Evolutionary conservation across 1,140 invertebrate species (phyloP).

Genomic region (Oryctes rhinoceros): DNA sequence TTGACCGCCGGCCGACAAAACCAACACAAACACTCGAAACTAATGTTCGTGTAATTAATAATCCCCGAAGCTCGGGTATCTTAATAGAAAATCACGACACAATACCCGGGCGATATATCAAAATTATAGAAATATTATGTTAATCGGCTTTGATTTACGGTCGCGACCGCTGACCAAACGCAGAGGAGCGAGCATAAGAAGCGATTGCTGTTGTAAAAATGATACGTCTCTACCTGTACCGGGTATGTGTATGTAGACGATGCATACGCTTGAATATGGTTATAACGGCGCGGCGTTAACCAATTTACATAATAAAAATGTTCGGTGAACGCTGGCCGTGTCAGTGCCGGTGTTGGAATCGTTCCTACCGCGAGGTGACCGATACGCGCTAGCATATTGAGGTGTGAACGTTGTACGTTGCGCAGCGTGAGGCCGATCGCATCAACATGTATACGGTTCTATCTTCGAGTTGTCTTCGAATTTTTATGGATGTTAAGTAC

Average conservation of each 20-base stretch:
- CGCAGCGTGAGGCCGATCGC: slow-evolving; percentile 16
- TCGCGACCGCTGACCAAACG: neutral
- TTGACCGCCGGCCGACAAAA: slow-evolving; percentile 18
- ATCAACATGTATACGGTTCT: slow-evolving; percentile 4
- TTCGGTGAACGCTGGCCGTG: neutral
- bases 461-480: neutral
- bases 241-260: neutral
- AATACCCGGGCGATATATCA: slow-evolving; percentile 27
- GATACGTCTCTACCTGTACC: neutral
- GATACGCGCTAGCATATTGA: neutral
- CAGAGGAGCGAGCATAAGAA: neutral
- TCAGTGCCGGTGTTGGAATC: slow-evolving; percentile 19
- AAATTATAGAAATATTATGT: slow-evolving; percentile 36
- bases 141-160: slow-evolving; percentile 21
- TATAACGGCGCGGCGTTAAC: neutral
- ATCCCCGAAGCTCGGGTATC: slow-evolving; percentile 15
- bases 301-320: slow-evolving; percentile 35
- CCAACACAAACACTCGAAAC: slow-evolving; percentile 7
- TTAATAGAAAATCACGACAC: slow-evolving; percentile 35
- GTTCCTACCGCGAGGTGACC: slow-evolving; percentile 24
- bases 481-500: neutral
- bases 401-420: slow-evolving; percentile 29
- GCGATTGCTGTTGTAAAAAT: neutral
- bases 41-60: slow-evolving; percentile 34
- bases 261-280: too few relatives aligned